Evolutionary conservation across 2,797 vertebrate species (phyloP).

Genomic region (Cirrhinus molitorella): DNA sequence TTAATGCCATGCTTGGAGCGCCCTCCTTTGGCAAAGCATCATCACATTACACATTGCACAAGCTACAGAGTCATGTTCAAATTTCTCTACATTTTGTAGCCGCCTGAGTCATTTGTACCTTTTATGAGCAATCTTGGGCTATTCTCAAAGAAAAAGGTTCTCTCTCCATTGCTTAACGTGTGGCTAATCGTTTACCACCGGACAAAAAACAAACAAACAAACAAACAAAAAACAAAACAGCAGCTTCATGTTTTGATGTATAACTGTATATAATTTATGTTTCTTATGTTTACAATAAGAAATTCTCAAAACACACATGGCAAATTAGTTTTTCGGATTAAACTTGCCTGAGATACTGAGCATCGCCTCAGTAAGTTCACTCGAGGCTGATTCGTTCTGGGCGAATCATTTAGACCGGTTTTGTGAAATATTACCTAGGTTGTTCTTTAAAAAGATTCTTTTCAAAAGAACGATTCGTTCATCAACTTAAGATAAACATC

Average conservation of each 20-base stretch:
- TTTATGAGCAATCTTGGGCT: background rate
- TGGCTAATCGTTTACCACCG: background rate
- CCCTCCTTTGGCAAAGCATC: conserved; percentile 3
- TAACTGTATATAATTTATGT: background rate
- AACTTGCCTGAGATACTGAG: background rate
- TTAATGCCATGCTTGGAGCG: background rate
- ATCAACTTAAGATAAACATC: background rate
- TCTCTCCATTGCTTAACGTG: background rate
- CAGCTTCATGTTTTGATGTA: background rate
- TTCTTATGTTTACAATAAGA: background rate
- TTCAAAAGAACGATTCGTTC: background rate
- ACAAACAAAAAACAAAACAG: background rate
- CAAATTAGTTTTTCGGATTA: background rate
- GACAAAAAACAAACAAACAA: too few relatives aligned
- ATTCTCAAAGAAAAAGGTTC: background rate
- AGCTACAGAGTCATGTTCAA: background rate
- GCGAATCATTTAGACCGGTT: background rate
- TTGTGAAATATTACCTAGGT: background rate
- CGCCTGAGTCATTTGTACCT: background rate
- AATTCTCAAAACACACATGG: background rate
- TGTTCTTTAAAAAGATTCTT: background rate
- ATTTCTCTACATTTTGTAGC: background rate
- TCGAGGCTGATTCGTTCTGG: background rate
- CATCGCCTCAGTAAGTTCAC: background rate
- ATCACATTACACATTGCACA: background rate